A percentile compares a stretch with the other conserved stretches of the same genome.
These are phyloP conservation scores for Thunnus thynnus DNA, from an alignment of 2,113 vertebrate species.

Conservation along the genomic window DNA sequence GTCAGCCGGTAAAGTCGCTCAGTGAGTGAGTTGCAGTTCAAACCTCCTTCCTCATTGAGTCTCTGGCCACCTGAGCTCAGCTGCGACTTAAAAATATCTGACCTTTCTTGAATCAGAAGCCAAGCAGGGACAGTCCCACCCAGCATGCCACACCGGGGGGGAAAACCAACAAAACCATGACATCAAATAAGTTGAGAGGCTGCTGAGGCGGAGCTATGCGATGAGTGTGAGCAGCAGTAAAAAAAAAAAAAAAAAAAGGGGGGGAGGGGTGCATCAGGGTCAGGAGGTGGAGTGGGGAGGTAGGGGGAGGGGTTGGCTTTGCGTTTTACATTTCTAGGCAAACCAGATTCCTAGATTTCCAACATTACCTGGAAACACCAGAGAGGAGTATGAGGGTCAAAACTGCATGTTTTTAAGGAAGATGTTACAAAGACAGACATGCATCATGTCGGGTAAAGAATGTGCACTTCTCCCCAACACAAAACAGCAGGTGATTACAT, in stretches of 20 bases:
- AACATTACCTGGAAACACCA: constrained; percentile 7
- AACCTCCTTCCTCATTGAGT: constrained; percentile 27
- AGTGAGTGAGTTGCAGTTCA: constrained; percentile 51
- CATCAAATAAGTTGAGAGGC: constrained; percentile 64
- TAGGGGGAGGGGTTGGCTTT: constrained; percentile 49
- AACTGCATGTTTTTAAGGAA: neutral
- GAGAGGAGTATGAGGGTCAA: neutral
- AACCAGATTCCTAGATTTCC: constrained; percentile 51
- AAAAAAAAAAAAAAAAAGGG: neutral
- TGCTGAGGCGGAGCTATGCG: constrained; percentile 64
- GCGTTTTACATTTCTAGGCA: constrained; percentile 58
- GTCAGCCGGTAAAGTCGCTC: constrained; percentile 28
- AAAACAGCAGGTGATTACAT: neutral
- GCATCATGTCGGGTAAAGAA: neutral
- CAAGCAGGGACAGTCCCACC: constrained; percentile 53
- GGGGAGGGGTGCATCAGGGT: constrained; percentile 60
- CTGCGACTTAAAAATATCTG: constrained; percentile 70
- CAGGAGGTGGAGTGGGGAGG: constrained; percentile 60
- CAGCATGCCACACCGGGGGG: constrained; percentile 62
- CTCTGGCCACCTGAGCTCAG: constrained; percentile 56
- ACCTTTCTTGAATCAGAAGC: constrained; percentile 55
- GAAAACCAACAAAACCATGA: constrained; percentile 69
- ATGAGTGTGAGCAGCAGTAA: constrained; percentile 56
- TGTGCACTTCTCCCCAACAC: neutral
- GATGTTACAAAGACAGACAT: neutral